Base-by-base conservation (phyloP, 2,888 invertebrate genomes). In the Drosophila nr. medialis region DNA sequence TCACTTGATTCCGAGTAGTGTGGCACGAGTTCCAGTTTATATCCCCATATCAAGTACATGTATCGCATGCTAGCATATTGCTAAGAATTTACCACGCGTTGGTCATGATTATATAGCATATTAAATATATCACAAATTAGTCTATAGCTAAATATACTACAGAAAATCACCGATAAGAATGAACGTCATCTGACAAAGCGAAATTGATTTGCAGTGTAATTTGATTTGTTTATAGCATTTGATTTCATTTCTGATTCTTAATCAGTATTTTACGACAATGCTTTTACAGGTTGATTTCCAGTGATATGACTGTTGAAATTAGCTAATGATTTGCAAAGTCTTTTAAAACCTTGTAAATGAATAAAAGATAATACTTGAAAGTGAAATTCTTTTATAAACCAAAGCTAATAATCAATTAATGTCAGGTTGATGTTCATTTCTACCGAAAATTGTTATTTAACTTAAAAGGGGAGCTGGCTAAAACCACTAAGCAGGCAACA, bases 101-200 rank as follows among this genome's bases (percentile, higher is more conserved):
- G 48, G 63, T 64, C 70, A 65, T 21, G 21, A 65, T 76, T 77
- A 61, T 64, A 49, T 1, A 10, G 56, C 66, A 53, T 42, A 64
- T 45, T 53, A 38, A 64, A 62, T 50, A 66, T 58, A 62, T 64
- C 62, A 66, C 53, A 49, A 34, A 30, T 60, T 59, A 51, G 21
- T 72, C 59, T 72, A 42, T 36, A 27, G 32, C 64, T 77, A 64
- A 83, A 69, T 72, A 82, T 72, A 82, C 75, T 81, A 59, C 34
- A 27, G 21, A 72, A 67, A 78, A 83, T 75, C 69, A 72, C 59
- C 75, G 84, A 83, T 83, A 84, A 89, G 69, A 64, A 58, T 56
- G 56, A 13, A 27, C 36, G 75, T 72, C 72, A 70, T 70, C 70
- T 84, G 84, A 83, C 82, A 79, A 88, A 64, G 64, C n/a, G n/a